Evolutionary conservation across 1,140 invertebrate species (phyloP), one percentile per base, ranked within the genome.

Genomic region (Zaprionus inermis): DNA sequence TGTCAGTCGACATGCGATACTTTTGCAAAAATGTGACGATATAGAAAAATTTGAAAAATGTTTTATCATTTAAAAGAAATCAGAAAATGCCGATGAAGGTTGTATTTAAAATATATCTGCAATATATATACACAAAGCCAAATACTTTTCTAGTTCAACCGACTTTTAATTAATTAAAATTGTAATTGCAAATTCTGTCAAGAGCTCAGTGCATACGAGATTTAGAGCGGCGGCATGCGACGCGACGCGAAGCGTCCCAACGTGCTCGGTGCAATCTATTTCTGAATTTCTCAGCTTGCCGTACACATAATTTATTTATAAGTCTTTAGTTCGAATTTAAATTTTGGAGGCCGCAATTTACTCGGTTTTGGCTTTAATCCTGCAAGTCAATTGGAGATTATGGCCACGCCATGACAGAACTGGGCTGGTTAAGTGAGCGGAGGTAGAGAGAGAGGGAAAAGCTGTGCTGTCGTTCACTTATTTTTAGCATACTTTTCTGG

Each of bases 401-500:
- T 41, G 41, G n/a, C 28, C 24, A n/a, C n/a, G n/a, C n/a, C n/a
- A n/a, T n/a, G n/a, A n/a, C n/a, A 24, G 30, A 12, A 5, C 58
- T 52, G 65, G 14, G n/a, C 36, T 16, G 38, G 5, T 6, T 6
- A 9, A 16, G 14, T 16, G 38, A 44, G 38, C 2, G n/a, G n/a
- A n/a, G n/a, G n/a, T n/a, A 41, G 36, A 11, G 3, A 14, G 12
- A 0, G 14, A 38, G 14, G 12, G 4, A 5, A 5, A 5, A 38
- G 36, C 36, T 81, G 69, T 69, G 79, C n/a, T n/a, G n/a, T n/a
- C 24, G 24, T 28, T 28, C 76, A 76, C 71, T 86, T 85, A 85
- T 85, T 85, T 85, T 82, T 85, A 85, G 81, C 54, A 70, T 70
- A 86, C 55, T 85, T 76, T 74, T 46, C 54, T 69, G 38, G 71